phyloP scores from a whole-genome alignment of 2,888 invertebrate genomes.

The Drosophila borealis region DNA sequence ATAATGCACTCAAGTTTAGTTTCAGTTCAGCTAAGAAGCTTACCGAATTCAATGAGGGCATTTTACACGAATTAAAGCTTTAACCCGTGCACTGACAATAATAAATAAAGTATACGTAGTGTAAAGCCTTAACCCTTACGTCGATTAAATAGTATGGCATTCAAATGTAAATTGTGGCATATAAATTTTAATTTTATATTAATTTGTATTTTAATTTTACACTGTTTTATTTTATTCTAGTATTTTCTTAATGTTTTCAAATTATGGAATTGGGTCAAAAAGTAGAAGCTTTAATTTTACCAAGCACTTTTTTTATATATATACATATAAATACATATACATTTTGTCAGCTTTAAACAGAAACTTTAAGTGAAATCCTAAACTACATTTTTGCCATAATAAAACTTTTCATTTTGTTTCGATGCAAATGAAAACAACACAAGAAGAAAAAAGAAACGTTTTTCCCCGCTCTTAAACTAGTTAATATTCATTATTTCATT shows the following conservation, averaged over 20 bases:
- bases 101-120: too few relatives aligned
- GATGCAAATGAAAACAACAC: background rate
- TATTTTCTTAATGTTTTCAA: too few relatives aligned
- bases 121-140: too few relatives aligned
- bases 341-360: background rate
- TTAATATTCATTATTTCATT: conserved; percentile 71
- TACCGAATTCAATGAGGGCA: background rate
- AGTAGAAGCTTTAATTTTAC: background rate
- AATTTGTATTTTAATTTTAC: too few relatives aligned
- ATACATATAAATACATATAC: too few relatives aligned
- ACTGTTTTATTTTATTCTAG: background rate
- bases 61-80: background rate
- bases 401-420: conserved; percentile 11
- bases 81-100: background rate
- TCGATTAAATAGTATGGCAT: background rate
- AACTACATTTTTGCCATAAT: conserved; percentile 3
- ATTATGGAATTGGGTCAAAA: background rate
- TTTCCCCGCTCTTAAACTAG: conserved; percentile 22
- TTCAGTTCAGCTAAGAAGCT: conserved; percentile 2
- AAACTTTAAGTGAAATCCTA: background rate
- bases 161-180: background rate
- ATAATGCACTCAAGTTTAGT: conserved; percentile 27
- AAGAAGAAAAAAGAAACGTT: conserved; percentile 4
- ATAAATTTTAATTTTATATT: background rate
- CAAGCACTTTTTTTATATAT: background rate